Conservation (phyloP, 2,797 vertebrate genomes). For the Synaphobranchus kaupii region DNA sequence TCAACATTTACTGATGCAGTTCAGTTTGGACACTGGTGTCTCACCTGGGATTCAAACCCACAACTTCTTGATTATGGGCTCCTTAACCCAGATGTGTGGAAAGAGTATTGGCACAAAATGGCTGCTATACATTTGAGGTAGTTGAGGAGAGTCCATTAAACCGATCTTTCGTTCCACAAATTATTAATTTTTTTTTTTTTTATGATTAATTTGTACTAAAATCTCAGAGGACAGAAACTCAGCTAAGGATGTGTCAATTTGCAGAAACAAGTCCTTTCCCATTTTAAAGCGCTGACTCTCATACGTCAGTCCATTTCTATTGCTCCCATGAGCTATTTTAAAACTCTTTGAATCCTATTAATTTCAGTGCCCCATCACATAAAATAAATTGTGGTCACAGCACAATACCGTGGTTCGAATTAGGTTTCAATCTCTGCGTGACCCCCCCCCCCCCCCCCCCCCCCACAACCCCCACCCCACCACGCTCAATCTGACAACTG, state of each 20-base stretch:
- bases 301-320: not conserved
- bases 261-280: not conserved
- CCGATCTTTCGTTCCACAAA: not conserved
- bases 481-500: not conserved
- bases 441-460: not conserved
- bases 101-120: not conserved
- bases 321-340: not conserved
- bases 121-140: not conserved
- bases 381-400: not conserved
- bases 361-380: not conserved
- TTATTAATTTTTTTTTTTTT: not conserved
- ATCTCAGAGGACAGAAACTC: not conserved
- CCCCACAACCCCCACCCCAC: not conserved
- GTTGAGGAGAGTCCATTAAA: not conserved
- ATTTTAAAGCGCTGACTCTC: not conserved
- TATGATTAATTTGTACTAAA: not conserved
- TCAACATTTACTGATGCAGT: not conserved
- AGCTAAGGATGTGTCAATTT: not conserved
- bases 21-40: not conserved
- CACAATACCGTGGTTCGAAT: not conserved
- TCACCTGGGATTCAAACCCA: not conserved
- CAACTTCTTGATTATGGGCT: not conserved
- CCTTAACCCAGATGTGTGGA: not conserved
- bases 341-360: slow-evolving; percentile 3
- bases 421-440: not conserved